A percentile compares a stretch with the other conserved stretches of the same genome.
Evolutionary conservation across 2,113 vertebrate species (phyloP).

Genomic region (Martes martes): DNA sequence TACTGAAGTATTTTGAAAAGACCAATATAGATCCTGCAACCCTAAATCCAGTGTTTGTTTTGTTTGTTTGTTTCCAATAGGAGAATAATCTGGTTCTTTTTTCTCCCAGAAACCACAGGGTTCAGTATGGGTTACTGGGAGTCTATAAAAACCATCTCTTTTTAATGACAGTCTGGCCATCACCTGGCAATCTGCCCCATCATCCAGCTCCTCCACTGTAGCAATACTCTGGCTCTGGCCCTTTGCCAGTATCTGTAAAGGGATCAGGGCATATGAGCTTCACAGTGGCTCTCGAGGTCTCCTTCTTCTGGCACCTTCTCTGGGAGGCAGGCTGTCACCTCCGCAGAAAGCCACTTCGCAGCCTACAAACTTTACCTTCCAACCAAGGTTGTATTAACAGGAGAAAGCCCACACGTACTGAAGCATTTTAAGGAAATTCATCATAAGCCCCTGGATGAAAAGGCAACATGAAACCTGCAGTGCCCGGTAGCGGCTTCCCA

Average conservation of each 20-base stretch:
- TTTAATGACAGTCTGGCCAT: not conserved
- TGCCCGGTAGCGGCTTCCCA: not conserved
- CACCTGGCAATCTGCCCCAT: not conserved
- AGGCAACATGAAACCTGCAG: not conserved
- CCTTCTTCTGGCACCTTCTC: not conserved
- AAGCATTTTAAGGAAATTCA: not conserved
- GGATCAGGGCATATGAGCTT: not conserved
- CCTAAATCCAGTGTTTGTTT: not conserved
- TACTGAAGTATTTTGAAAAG: not conserved
- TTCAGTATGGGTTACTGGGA: not conserved
- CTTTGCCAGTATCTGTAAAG: slow-evolving; percentile 24
- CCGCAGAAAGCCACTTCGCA: not conserved
- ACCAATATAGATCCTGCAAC: not conserved
- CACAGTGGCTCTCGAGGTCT: not conserved
- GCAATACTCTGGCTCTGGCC: not conserved
- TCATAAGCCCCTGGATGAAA: not conserved
- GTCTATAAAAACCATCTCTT: not conserved
- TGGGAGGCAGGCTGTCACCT: not conserved
- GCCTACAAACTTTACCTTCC: not conserved
- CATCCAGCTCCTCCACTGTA: not conserved
- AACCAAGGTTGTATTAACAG: not conserved
- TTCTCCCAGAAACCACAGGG: not conserved
- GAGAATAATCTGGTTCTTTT: not conserved
- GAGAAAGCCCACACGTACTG: not conserved
- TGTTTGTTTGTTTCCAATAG: not conserved